Conservation (phyloP, 2,113 vertebrate genomes). For the Muntiacus muntjak region DNA sequence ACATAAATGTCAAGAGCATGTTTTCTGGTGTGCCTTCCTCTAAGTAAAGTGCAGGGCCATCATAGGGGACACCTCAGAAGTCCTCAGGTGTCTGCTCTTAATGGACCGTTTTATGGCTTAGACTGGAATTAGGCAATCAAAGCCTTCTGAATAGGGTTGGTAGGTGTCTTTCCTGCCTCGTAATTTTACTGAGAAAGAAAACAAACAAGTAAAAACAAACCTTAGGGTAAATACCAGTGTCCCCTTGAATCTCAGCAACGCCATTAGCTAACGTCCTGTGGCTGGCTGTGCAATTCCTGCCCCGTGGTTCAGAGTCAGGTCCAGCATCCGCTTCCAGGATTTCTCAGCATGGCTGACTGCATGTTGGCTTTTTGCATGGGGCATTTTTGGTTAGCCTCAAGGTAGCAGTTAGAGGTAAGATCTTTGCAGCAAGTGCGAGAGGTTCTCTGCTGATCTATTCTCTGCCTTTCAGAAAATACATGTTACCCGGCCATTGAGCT, state of each 20-base stretch:
- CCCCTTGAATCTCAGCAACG: neutral
- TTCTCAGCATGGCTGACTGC: constrained; percentile 89
- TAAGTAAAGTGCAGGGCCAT: neutral
- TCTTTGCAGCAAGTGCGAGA: constrained; percentile 58
- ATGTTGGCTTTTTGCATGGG: constrained; percentile 88
- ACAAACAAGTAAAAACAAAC: constrained; percentile 35
- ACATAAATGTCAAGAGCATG: neutral
- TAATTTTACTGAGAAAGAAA: constrained; percentile 27
- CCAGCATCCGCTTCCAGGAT: constrained; percentile 63
- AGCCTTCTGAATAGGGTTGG: neutral
- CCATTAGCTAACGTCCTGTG: constrained; percentile 73
- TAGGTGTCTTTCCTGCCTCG: neutral
- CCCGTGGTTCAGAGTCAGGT: constrained; percentile 57
- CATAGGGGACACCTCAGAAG: neutral
- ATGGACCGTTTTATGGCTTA: neutral
- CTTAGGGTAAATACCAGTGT: constrained; percentile 44
- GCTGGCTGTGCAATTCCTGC: constrained; percentile 76
- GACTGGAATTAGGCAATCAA: neutral
- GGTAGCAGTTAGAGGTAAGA: constrained; percentile 56
- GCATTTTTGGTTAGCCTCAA: constrained; percentile 56
- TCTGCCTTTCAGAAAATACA: constrained; percentile 57
- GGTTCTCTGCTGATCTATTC: constrained; percentile 33
- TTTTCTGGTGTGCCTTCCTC: neutral
- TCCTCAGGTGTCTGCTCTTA: neutral
- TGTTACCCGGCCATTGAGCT: neutral